Conservation (phyloP, 2,888 invertebrate genomes). For the Nemoura dubitans region DNA sequence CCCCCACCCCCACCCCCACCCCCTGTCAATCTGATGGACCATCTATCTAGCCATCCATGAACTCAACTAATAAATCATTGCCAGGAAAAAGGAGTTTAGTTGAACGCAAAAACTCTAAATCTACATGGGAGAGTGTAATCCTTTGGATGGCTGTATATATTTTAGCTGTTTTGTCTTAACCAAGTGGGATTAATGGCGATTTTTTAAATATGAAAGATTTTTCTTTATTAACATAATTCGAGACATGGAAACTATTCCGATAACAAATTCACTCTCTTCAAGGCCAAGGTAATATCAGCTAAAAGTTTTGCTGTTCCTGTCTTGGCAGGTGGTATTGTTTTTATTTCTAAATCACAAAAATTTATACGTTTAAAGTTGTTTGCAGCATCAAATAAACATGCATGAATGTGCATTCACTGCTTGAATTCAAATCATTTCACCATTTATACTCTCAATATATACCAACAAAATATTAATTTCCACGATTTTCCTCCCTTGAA, state of each 20-base stretch:
- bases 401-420: too few species aligned
- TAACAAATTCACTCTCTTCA: too few species aligned
- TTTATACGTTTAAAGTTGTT: not conserved
- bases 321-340: too few species aligned
- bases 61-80: not conserved
- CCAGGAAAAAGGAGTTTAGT: not conserved
- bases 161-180: not conserved
- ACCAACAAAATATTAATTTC: too few species aligned
- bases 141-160: not conserved
- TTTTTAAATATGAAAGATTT: too few species aligned
- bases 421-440: too few species aligned
- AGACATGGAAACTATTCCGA: too few species aligned
- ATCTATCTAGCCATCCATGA: not conserved
- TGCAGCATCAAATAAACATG: not conserved
- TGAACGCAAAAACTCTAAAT: conserved; percentile 4
- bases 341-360: too few species aligned
- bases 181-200: not conserved
- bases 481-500: not conserved
- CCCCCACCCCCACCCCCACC: not conserved
- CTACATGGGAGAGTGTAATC: not conserved
- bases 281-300: too few species aligned
- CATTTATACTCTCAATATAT: too few species aligned
- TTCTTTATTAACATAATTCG: too few species aligned
- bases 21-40: conserved; percentile 20
- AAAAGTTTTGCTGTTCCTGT: too few species aligned